Evolutionary conservation across 2,113 vertebrate species (phyloP), one percentile per base, ranked within the genome.

Genomic region (Tretioscincus oriximinensis): DNA sequence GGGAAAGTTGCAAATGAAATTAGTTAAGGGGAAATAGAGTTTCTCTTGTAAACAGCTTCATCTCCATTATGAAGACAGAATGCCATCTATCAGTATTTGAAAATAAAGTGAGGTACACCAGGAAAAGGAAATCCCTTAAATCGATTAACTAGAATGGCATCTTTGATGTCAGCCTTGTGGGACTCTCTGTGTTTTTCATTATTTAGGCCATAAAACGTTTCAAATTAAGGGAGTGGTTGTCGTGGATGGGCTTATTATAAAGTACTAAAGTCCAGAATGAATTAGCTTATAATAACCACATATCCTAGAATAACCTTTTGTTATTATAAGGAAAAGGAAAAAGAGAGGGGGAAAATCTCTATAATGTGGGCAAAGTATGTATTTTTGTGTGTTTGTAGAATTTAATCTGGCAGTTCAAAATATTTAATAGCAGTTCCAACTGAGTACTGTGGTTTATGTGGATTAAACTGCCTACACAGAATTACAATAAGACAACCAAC

Each of bases 281-380:
- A 88, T 77, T 89, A 80, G 85, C 93, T 92, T 88, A 88, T 81
- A 67, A 90, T 65, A 90, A 89, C 81, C 76, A 79, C 83, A 84
- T 88, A 91, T 80, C 87, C 90, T 90, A 83, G 73, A 92, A 91
- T 84, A 90, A 89, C 74, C 82, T 86, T 80, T 91, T 86, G 49
- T 61, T 29, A 84, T 87, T 89, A 80, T 83, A 92, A 82, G 49
- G 54, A 58, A 18, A 58, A 58, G 54, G 14, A 18, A 58, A 68
- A 51, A 41, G 80, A 80, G 85, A 78, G 90, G 86, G 78, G 83
- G 86, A n/a, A 73, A 86, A 73, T 64, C 77, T 82, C 91, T 92
- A 82, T 84, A 82, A 2, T 78, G 21, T 51, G 16, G 84, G 18
- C 31, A 74, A 87, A 77, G 70, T 79, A 81, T 69, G 20, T 61